A percentile compares a stretch with the other conserved stretches of the same genome.
Evolutionary conservation across 2,888 invertebrate genomes (phyloP).

Genomic region (Spilarctia lutea): DNA sequence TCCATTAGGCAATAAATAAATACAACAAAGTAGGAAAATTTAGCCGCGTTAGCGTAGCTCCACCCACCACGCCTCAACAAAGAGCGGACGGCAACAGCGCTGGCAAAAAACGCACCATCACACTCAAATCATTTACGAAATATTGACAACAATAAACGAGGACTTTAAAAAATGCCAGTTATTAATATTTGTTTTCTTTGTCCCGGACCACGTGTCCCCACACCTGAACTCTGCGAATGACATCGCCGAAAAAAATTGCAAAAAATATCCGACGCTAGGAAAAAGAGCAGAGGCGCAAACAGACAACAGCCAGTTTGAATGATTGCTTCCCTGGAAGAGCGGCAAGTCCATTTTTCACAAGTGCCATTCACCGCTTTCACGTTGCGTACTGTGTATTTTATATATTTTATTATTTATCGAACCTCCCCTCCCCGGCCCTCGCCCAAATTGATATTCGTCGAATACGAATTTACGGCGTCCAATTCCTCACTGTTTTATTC

Average conservation of each 20-base stretch:
- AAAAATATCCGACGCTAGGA: constrained; percentile 70
- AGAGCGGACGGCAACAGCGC: constrained; percentile 67
- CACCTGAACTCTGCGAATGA: constrained; percentile 85
- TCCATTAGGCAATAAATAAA: constrained; percentile 84
- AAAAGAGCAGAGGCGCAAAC: constrained; percentile 85
- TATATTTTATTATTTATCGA: constrained; percentile 84
- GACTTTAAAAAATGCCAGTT: constrained; percentile 86
- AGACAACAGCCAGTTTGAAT: constrained; percentile 86
- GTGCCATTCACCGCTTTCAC: constrained; percentile 86
- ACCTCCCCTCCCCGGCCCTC: constrained; percentile 65
- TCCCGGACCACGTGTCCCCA: constrained; percentile 83
- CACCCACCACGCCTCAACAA: constrained; percentile 76
- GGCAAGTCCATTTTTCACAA: constrained; percentile 87
- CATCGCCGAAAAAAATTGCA: constrained; percentile 77
- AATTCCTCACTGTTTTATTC: constrained; percentile 85
- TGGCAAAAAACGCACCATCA: constrained; percentile 79
- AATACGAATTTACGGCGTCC: constrained; percentile 80
- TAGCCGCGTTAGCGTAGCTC: constrained; percentile 70
- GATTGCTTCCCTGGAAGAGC: constrained; percentile 86
- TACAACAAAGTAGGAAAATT: constrained; percentile 73
- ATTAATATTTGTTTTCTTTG: constrained; percentile 86
- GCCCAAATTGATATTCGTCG: constrained; percentile 84
- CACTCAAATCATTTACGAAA: constrained; percentile 85
- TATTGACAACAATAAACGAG: constrained; percentile 85
- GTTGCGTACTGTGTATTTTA: constrained; percentile 82